Base-by-base conservation (phyloP, 2,113 vertebrate genomes). In the Rhinoderma darwinii region DNA sequence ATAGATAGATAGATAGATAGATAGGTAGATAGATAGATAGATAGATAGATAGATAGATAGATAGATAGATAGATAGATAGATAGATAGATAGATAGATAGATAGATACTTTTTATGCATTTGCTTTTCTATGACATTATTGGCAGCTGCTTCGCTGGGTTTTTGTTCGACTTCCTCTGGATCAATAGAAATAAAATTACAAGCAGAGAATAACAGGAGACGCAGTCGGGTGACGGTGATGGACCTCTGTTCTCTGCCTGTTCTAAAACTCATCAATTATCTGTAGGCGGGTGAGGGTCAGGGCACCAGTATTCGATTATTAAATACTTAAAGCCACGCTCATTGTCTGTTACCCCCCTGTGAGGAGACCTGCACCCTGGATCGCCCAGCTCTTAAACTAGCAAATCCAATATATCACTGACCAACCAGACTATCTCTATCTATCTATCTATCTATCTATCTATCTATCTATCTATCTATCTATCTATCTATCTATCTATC, bases 121-220 rank as follows among this genome's bases (percentile, higher is more conserved):
- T 39, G 37, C 35, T 59, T 39, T 25, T 59, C 51, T 61, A 27
- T 25, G 78, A n/a, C 25, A 30, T 79, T 59, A 25, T 59, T 81
- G 54, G 54, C 78, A 61, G 59, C 25, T 81, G 78, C 14, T 81
- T 43, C 14, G 4, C 56, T 41, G 22, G 54, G 22, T 75, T 74
- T 47, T 37, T 50, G 25, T 74, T 20, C 59, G 50, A 73, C 32
- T 84, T 84, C 83, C 83, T 84, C 14, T 35, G 25, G 70, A 84
- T 84, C 83, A 43, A 84, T 84, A 84, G 50, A 84, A 84, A 84
- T 25, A 75, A 37, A 59, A 59, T 84, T 54, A 56, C 22, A 37
- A 37, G 83, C n/a, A n/a, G 83, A 56, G 72, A 54, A 37, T 73
- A 27, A 73, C 50, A 84, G 43, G 14, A 70, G 50, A 73, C 22